A percentile compares a stretch with the other conserved stretches of the same genome.
phyloP scores from a whole-genome alignment of 2,888 invertebrate genomes.

The Aelia acuminata region DNA sequence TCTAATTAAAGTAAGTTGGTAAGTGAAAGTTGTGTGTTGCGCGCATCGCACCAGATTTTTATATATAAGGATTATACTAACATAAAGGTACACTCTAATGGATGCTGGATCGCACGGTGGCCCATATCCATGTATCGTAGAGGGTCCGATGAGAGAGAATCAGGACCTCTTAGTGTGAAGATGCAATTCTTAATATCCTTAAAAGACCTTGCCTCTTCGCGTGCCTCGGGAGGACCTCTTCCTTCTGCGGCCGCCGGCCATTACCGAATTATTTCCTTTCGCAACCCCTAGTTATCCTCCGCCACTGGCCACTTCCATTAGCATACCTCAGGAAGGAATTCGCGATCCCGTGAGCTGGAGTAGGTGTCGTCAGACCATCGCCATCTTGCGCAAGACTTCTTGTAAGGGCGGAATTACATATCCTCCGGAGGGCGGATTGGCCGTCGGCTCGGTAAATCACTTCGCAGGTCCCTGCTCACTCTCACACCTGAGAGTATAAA shows the following conservation, averaged over 20 bases:
- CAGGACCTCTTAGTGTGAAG: no score
- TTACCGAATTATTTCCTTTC: constrained; percentile 37
- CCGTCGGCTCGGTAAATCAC: constrained; percentile 36
- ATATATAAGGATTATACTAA: no score
- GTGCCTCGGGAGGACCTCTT: background rate
- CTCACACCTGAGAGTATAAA: no score
- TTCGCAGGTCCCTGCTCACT: background rate
- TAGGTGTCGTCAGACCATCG: background rate
- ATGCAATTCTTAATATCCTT: background rate
- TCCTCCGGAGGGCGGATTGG: background rate
- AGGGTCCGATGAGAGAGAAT: no score
- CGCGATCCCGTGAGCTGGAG: background rate
- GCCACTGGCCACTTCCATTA: constrained; percentile 6
- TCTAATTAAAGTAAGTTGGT: no score
- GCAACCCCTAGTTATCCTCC: constrained; percentile 10
- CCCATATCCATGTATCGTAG: no score
- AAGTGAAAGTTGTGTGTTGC: no score
- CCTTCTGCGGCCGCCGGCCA: background rate
- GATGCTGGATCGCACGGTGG: no score
- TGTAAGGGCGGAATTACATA: background rate
- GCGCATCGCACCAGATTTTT: no score
- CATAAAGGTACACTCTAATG: no score
- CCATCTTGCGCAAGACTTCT: background rate
- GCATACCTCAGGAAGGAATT: constrained; percentile 23
- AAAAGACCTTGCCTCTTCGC: background rate